These are phyloP conservation scores for Ophion costatus DNA, from an alignment of 2,888 invertebrate genomes.

Conservation along the genomic window DNA sequence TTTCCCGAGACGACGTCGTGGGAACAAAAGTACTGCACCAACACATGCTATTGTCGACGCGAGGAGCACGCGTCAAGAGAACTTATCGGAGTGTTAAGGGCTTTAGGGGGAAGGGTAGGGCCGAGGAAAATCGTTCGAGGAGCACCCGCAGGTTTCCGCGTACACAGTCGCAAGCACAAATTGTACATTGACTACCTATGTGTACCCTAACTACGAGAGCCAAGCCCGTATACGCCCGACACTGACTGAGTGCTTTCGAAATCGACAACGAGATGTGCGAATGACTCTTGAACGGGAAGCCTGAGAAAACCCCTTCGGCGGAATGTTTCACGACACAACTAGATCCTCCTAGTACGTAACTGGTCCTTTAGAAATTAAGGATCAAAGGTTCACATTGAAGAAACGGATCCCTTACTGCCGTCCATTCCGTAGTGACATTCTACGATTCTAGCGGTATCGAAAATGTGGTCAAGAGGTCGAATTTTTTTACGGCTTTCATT, in stretches of 20 bases:
- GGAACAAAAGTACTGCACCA: neutral
- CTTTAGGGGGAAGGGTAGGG: neutral
- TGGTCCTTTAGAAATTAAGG: neutral
- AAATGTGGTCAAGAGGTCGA: no score
- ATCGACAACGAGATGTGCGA: conserved; percentile 51
- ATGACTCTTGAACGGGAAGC: conserved; percentile 26
- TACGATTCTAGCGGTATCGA: no score
- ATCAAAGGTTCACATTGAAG: no score
- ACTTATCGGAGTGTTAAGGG: conserved; percentile 20
- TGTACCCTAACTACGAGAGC: conserved; percentile 45
- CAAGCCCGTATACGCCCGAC: conserved; percentile 21
- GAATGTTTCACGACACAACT: conserved; percentile 19
- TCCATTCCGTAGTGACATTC: no score
- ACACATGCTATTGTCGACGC: neutral
- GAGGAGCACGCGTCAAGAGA: conserved; percentile 27
- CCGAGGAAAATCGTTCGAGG: conserved; percentile 11
- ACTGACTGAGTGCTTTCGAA: conserved; percentile 60
- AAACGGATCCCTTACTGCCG: no score
- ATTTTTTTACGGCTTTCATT: no score
- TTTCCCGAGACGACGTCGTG: neutral
- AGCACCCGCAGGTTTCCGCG: neutral
- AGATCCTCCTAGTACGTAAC: conserved; percentile 18
- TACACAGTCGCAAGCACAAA: conserved; percentile 20
- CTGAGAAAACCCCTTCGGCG: neutral
- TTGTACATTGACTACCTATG: conserved; percentile 47